Percentiles rank a stretch among this genome's conserved stretches.
These are phyloP conservation scores for Drosophila teissieri DNA, from an alignment of 1,140 invertebrate genomes.

Conservation along the genomic window DNA sequence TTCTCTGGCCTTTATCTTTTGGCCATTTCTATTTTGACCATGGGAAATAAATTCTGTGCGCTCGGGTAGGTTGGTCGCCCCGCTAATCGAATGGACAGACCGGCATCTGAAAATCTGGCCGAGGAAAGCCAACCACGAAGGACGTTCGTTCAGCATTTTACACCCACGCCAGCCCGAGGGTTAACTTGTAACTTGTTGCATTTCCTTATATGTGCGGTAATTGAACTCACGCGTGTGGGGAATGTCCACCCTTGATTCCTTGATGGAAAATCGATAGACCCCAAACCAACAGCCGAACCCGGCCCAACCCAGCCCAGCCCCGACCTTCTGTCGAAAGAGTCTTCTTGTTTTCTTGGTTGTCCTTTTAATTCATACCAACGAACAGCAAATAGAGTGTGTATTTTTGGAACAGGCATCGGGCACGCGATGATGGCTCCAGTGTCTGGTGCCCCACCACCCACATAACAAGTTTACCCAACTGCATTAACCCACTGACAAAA, in stretches of 20 bases:
- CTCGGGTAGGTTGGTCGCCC: constrained; percentile 50
- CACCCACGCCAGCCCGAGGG: constrained; percentile 63
- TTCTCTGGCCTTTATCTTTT: constrained; percentile 75
- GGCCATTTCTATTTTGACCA: constrained; percentile 79
- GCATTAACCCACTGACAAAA: constrained; percentile 74
- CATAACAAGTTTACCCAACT: constrained; percentile 41
- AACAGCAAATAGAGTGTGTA: constrained; percentile 32
- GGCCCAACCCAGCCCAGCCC: background rate
- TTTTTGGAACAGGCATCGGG: constrained; percentile 49
- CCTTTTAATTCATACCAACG: constrained; percentile 35
- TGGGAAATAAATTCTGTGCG: constrained; percentile 76
- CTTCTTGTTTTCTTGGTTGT: constrained; percentile 43
- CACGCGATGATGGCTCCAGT: constrained; percentile 35
- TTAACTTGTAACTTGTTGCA: constrained; percentile 64
- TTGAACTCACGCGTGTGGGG: constrained; percentile 48
- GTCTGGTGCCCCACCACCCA: constrained; percentile 11
- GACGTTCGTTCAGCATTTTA: constrained; percentile 67
- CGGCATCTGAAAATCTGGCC: background rate
- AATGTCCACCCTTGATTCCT: constrained; percentile 24
- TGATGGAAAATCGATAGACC: constrained; percentile 43
- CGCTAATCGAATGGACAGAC: constrained; percentile 63
- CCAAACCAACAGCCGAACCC: background rate
- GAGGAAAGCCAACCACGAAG: constrained; percentile 36
- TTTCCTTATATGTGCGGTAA: constrained; percentile 29
- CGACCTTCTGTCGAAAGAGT: background rate